Evolutionary conservation across 2,797 vertebrate genomes (phyloP), one percentile per base, ranked within the genome.

Genomic region (Gallinago solitaria): DNA sequence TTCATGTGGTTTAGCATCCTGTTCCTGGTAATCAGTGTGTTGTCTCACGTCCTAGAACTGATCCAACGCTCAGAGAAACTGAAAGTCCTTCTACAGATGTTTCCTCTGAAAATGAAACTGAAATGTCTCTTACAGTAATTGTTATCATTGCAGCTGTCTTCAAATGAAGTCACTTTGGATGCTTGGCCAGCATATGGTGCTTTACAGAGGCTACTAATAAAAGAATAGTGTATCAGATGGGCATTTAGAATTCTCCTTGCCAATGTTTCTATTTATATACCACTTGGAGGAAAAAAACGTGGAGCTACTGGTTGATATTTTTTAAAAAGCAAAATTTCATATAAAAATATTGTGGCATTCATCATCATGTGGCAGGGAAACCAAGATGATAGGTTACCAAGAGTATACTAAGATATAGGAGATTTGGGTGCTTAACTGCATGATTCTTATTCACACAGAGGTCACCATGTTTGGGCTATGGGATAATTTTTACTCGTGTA

Each of bases 61-160:
- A 87, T 93, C 67, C 74, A 67, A 8, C 9, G 18, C 75, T 76
- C 53, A 24, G 71, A 74, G 88, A 96, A 94, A 87, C 78, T 94
- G 90, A 80, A 96, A 96, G 85, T 87, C 70, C 63, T 68, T 85
- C 73, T 84, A 24, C 83, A 93, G 83, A 80, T 93, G 57, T 87
- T 96, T 96, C 78, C 90, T 92, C 86, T 93, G 91, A 94, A 97
- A 97, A 93, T 83, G 95, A 96, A 95, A 97, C 90, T 71, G 71
- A 87, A 92, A 75, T 83, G 67, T 85, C 56, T 80, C 51, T 60
- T 87, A 43, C 14, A 80, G 23, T 89, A 61, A 32, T 83, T 78
- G 27, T 51, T 71, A 30, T 54, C 68, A 23, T 61, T 89, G 76
- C 39, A 88, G 59, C n/a, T 9, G 5, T 68, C 45, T 93, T 48